These are phyloP conservation scores for Acrocephalus kingi DNA, from an alignment of 2,113 vertebrate genomes.

Conservation along the genomic window DNA sequence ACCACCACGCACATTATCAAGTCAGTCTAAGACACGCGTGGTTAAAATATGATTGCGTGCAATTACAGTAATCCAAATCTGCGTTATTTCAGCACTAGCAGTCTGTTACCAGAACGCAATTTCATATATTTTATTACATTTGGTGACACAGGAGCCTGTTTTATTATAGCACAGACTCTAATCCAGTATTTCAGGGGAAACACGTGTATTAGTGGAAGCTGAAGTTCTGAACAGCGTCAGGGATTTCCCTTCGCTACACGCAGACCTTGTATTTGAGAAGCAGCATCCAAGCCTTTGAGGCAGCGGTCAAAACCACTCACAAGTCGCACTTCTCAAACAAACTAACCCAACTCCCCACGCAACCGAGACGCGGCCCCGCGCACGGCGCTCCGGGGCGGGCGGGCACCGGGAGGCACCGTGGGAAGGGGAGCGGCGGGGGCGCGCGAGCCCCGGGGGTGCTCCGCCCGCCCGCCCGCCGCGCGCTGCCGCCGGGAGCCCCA, in stretches of 20 bases:
- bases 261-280: background rate
- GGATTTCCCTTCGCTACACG: rapidly evolving
- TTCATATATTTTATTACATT: background rate
- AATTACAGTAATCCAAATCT: background rate
- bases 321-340: background rate
- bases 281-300: background rate
- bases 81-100: rapidly evolving
- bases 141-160: background rate
- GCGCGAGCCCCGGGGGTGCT: background rate
- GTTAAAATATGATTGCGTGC: background rate
- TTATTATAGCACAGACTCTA: background rate
- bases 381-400: background rate
- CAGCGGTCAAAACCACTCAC: rapidly evolving
- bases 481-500: background rate
- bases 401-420: background rate
- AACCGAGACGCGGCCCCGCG: background rate
- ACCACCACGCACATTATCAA: rapidly evolving
- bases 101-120: background rate
- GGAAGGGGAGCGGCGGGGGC: background rate
- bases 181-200: background rate
- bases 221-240: background rate
- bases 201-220: background rate
- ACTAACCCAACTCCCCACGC: background rate
- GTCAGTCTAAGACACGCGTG: rapidly evolving
- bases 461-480: background rate